Evolutionary conservation across 2,113 vertebrate genomes (phyloP), one percentile per base, ranked within the genome.

Genomic region (Nothocercus julius): DNA sequence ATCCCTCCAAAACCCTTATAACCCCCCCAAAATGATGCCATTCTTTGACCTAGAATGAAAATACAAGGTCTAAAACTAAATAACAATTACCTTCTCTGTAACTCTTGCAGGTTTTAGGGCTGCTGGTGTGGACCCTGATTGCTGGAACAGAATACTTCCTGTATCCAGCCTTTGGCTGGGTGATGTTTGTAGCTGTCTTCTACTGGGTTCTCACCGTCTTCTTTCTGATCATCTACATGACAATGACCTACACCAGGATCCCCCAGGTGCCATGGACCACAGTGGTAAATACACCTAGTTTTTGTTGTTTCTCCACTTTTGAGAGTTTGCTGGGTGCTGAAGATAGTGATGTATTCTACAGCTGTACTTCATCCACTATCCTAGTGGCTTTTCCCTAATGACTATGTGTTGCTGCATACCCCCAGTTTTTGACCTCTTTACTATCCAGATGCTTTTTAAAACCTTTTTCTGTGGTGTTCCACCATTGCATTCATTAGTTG

Each of bases 121-220:
- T 99, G 84, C 97, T 99, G 93, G 99, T 99, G n/a, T 99, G 99
- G 99, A 98, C 98, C 13, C 97, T 99, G 63, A 97, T 99, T 0
- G 99, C 98, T 9, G 99, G 99, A 44, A 99, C 99, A 1, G 98
- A 99, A 47, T 99, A 99, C 94, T 98, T 98, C 66, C 97, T 96
- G 1, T 98, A 98, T 59, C 96, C 99, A 73, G 98, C 98, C 5
- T 98, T 99, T 1, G 98, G 98, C 97, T 99, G 99, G 98, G 98
- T 99, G 92, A 99, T 99, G 99, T 99, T 99, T 92, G 98, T 99
- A 47, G 97, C 99, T 72, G 97, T 99, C 44, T 97, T 98, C 82
- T 99, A 98, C 95, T 99, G 99, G 99, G 97, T 99, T 87, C 98
- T 99, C 87, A 99, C 99, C 0, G 69, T 99, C 87, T 98, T 98